Conservation (phyloP, 2,888 invertebrate species). For the Prosapia bicincta region DNA sequence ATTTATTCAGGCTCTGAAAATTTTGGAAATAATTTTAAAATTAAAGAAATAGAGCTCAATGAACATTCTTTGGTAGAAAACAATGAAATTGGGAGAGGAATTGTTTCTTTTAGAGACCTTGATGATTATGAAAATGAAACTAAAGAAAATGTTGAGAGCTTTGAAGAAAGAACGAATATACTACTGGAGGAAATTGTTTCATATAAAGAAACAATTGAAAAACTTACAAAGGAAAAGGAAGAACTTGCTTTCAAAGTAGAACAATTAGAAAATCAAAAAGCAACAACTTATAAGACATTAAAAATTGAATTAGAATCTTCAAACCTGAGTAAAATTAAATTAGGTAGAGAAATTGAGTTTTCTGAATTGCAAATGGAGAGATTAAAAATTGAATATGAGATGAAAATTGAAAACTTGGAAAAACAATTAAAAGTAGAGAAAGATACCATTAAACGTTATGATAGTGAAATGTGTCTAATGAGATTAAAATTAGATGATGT, state of each 20-base stretch:
- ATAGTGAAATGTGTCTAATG: neutral
- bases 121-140: no score
- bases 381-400: neutral
- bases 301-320: neutral
- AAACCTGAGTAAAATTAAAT: neutral
- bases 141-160: no score
- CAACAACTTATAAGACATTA: neutral
- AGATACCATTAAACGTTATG: neutral
- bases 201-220: neutral
- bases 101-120: no score
- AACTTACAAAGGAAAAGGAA: neutral
- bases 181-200: neutral
- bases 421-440: neutral
- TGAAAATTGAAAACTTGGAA: neutral
- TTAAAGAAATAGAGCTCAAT: no score
- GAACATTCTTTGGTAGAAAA: no score
- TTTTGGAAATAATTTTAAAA: no score
- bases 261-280: neutral
- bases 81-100: no score
- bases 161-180: neutral
- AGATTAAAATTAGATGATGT: neutral
- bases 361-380: neutral
- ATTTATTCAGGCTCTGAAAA: no score
- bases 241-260: neutral
- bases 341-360: neutral